Conservation (phyloP, 2,797 vertebrate species). For the Limosa lapponica region DNA sequence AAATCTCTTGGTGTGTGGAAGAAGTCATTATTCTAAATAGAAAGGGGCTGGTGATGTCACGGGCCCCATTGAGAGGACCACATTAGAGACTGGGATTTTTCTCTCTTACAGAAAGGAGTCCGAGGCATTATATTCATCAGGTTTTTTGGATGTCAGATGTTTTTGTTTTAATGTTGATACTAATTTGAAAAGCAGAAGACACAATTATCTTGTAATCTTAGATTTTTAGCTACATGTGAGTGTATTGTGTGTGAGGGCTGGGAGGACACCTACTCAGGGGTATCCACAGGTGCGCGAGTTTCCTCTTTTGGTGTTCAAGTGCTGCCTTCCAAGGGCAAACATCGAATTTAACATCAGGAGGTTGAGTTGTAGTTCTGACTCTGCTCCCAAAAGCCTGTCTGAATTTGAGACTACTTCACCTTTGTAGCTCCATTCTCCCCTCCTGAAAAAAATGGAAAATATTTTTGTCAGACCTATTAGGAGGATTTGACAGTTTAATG, state of each 20-base stretch:
- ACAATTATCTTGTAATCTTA: background rate
- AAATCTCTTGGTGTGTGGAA: constrained; percentile 76
- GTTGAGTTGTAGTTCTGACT: background rate
- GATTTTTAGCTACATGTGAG: background rate
- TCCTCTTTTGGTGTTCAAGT: background rate
- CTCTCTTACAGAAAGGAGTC: background rate
- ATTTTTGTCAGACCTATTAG: background rate
- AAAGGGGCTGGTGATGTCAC: constrained; percentile 64
- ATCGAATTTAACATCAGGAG: background rate
- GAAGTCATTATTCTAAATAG: constrained; percentile 78
- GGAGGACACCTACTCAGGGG: background rate
- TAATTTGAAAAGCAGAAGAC: background rate
- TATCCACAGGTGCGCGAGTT: background rate
- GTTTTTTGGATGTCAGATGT: background rate
- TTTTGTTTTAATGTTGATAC: background rate
- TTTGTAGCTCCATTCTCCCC: background rate
- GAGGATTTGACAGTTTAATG: background rate
- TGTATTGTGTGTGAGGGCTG: background rate
- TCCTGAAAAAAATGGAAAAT: background rate
- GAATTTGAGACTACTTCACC: background rate
- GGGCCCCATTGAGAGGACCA: constrained; percentile 14
- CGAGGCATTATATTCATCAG: background rate
- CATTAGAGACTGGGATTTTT: constrained; percentile 44
- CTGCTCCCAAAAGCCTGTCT: background rate
- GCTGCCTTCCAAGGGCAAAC: background rate